phyloP scores from a whole-genome alignment of 2,113 vertebrate genomes.

The Indri indri region DNA sequence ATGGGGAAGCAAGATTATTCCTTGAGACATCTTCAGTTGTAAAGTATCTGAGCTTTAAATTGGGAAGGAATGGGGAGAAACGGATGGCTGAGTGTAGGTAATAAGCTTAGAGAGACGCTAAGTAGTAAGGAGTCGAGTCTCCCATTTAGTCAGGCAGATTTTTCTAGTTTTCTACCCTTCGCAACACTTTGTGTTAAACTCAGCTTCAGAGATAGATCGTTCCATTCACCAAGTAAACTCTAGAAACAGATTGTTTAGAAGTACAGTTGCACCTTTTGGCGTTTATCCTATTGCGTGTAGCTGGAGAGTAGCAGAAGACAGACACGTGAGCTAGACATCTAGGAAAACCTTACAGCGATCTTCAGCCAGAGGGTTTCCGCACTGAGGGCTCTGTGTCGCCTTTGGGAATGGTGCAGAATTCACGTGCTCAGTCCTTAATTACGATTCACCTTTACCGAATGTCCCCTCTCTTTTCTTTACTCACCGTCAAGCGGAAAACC shows the following conservation, averaged over 20 bases:
- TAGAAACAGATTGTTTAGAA: neutral
- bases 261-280: neutral
- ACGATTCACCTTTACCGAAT: neutral
- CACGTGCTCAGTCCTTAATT: neutral
- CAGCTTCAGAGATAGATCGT: neutral
- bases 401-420: neutral
- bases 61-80: neutral
- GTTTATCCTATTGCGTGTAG: rapidly evolving
- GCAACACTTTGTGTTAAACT: neutral
- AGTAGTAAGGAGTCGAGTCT: neutral
- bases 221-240: neutral
- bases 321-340: neutral
- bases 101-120: neutral
- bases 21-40: neutral
- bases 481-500: neutral
- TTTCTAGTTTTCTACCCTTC: neutral
- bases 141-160: too few species aligned
- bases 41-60: neutral
- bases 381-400: neutral
- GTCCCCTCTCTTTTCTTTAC: neutral
- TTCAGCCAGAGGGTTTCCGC: neutral
- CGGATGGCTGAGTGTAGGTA: neutral
- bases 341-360: neutral
- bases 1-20: neutral
- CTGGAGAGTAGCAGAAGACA: neutral